phyloP scores from a whole-genome alignment of 2,797 vertebrate species.

The Acridotheres tristis region DNA sequence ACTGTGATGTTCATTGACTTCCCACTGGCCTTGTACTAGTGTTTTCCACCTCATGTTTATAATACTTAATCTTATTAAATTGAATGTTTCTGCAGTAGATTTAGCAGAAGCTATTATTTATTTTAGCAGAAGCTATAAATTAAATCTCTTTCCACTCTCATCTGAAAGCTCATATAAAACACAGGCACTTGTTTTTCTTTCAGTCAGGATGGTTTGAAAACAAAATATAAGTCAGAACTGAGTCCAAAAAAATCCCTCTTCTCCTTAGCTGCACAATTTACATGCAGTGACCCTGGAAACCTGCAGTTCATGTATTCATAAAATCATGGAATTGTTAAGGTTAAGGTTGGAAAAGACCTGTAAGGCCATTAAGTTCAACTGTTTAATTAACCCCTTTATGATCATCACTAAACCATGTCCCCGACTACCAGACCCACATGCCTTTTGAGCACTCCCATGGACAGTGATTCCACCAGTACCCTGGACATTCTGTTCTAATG shows the following conservation, averaged over 20 bases:
- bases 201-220: background rate
- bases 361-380: background rate
- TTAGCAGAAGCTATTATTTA: background rate
- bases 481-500: too few relatives aligned
- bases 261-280: background rate
- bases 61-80: background rate
- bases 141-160: background rate
- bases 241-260: background rate
- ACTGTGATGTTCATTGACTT: background rate
- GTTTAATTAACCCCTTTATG: background rate
- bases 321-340: background rate
- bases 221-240: background rate
- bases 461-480: background rate
- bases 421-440: rapidly evolving
- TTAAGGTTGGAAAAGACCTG: background rate
- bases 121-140: background rate
- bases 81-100: background rate
- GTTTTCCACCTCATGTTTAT: background rate
- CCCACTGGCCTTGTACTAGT: too few relatives aligned
- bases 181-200: background rate
- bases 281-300: background rate
- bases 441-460: background rate
- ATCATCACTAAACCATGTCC: background rate
- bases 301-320: background rate
- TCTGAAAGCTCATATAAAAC: background rate